Evolutionary conservation across 2,797 vertebrate genomes (phyloP).

Genomic region (Girardinus metallicus): DNA sequence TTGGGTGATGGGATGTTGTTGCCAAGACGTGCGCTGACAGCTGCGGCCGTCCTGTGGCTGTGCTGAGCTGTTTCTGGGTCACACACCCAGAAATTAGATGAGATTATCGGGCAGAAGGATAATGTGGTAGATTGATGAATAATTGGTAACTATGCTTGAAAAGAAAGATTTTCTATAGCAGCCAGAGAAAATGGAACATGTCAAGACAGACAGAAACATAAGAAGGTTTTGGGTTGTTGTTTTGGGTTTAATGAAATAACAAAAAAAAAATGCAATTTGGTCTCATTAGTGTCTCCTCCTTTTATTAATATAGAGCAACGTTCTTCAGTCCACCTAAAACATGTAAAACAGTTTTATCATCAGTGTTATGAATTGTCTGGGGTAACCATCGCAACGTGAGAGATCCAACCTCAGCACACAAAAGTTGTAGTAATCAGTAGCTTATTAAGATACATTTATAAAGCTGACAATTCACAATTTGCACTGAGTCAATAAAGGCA

Average conservation of each 20-base stretch:
- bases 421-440: no score
- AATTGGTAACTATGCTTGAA: background rate
- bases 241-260: background rate
- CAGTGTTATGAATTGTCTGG: no score
- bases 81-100: background rate
- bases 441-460: background rate
- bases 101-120: background rate
- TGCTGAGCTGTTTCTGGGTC: background rate
- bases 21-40: background rate
- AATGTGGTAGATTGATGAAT: background rate
- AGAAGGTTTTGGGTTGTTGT: background rate
- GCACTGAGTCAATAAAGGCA: background rate
- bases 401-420: no score
- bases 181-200: background rate
- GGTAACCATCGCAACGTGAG: no score
- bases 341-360: background rate
- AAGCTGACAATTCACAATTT: background rate
- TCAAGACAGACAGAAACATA: background rate
- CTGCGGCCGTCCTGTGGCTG: background rate
- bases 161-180: background rate
- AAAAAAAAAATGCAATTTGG: background rate
- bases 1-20: background rate
- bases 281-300: background rate
- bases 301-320: background rate
- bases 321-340: background rate